Evolutionary conservation across 1,140 invertebrate species (phyloP).

Genomic region (Battus philenor): DNA sequence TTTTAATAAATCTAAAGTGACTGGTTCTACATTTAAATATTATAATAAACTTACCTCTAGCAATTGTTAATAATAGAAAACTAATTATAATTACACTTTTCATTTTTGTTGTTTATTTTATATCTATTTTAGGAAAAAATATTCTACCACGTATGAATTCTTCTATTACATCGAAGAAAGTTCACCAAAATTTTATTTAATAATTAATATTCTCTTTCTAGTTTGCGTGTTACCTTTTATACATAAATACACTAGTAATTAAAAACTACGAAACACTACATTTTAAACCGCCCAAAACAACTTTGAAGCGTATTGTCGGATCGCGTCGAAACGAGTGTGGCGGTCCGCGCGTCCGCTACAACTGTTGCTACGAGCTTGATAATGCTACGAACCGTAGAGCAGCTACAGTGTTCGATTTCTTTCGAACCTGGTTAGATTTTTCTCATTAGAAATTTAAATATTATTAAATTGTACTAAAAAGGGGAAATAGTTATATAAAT

Average conservation of each 20-base stretch:
- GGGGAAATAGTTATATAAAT: no score
- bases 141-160: no score
- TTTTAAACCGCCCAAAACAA: slow-evolving; percentile 12
- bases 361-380: slow-evolving; percentile 56
- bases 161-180: no score
- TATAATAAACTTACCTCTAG: slow-evolving; percentile 22
- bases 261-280: slow-evolving; percentile 10
- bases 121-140: no score
- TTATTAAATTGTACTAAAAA: no score
- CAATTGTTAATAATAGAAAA: slow-evolving; percentile 21
- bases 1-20: neutral
- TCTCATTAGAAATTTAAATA: slow-evolving; percentile 6
- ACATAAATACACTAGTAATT: no score
- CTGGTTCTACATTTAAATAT: neutral
- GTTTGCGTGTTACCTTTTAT: no score
- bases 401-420: slow-evolving; percentile 26
- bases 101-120: slow-evolving; percentile 14
- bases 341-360: slow-evolving; percentile 44
- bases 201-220: no score
- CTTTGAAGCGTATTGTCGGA: slow-evolving; percentile 4
- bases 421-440: slow-evolving; percentile 14
- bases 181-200: no score
- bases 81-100: slow-evolving; percentile 12
- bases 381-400: slow-evolving; percentile 29
- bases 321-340: slow-evolving; percentile 32